These are phyloP conservation scores for Leucoma salicis DNA, from an alignment of 2,888 invertebrate genomes.

Conservation along the genomic window DNA sequence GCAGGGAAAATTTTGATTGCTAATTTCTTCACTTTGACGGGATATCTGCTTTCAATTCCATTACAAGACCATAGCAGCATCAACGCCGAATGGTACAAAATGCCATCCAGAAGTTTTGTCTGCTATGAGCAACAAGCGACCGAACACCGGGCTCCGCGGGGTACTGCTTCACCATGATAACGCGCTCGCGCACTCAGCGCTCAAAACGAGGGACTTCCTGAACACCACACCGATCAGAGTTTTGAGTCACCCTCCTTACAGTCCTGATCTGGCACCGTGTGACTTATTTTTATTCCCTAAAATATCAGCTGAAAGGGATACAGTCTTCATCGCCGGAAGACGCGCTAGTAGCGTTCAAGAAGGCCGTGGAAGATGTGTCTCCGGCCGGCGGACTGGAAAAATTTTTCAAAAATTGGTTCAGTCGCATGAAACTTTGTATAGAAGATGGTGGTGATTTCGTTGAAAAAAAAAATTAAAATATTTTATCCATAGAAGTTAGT, in stretches of 20 bases:
- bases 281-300: background rate
- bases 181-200: constrained; percentile 1
- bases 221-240: background rate
- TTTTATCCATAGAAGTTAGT: too few relatives aligned
- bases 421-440: too few relatives aligned
- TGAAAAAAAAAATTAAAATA: too few relatives aligned
- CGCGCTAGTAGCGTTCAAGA: background rate
- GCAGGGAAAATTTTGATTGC: background rate
- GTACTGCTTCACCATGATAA: background rate
- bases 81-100: background rate
- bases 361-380: background rate
- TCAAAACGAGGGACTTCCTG: constrained; percentile 4
- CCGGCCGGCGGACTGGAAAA: background rate
- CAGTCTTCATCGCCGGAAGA: background rate
- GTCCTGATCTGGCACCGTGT: too few relatives aligned
- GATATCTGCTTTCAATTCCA: background rate
- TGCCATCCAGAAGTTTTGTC: background rate
- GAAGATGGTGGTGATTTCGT: too few relatives aligned
- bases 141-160: too few relatives aligned
- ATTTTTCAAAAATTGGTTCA: background rate
- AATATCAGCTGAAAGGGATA: background rate
- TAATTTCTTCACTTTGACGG: background rate
- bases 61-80: background rate
- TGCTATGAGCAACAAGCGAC: background rate
- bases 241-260: background rate